Base-by-base conservation (phyloP, 2,888 invertebrate species). In the Thalpophila matura region DNA sequence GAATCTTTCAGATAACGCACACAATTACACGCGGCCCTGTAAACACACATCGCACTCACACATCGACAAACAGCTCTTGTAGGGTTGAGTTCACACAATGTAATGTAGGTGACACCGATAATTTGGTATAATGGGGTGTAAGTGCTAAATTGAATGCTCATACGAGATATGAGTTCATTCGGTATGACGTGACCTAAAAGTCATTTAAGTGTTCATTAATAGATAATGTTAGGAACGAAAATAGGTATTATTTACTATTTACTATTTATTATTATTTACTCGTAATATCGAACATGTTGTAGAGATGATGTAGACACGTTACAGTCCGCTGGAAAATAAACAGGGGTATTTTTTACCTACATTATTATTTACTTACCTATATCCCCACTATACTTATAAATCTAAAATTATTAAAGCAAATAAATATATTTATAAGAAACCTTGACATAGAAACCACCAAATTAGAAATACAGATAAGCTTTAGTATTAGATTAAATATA, bases 1-100 rank as follows among this genome's bases (percentile, higher is more conserved):
- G 95, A 95, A 95, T 94, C 92, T 93, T 91, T 86, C 90, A 89
- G 95, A 95, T 95, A 95, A 95, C 95, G 74, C 94, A 94, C 92
- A 94, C 94, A 87, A 43, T 67, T 76, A 79, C 83, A 81, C 66
- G 47, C 70, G 65, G 24, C 20, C 62, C 63, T 64, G 56, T 73
- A 55, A 35, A 73, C 59, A 57, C 40, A 74, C 62, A 61, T 60
- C 60, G 50, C 76, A 77, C 81, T 71, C 68, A 76, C 66, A 64
- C 51, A 47, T 45, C 59, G 59, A 58, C 62, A 60, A 74, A 82
- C 77, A 79, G 78, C 84, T 81, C 81, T 80, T 72, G 70, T 85
- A 86, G 89, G 90, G 91, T 86, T 87, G 90, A 86, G 84, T 89
- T 86, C 88, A 87, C 86, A 88, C 90, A 87, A 83, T 87, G 84